Conservation (phyloP, 2,113 vertebrate species). For the Rhynchopsitta pachyrhyncha region DNA sequence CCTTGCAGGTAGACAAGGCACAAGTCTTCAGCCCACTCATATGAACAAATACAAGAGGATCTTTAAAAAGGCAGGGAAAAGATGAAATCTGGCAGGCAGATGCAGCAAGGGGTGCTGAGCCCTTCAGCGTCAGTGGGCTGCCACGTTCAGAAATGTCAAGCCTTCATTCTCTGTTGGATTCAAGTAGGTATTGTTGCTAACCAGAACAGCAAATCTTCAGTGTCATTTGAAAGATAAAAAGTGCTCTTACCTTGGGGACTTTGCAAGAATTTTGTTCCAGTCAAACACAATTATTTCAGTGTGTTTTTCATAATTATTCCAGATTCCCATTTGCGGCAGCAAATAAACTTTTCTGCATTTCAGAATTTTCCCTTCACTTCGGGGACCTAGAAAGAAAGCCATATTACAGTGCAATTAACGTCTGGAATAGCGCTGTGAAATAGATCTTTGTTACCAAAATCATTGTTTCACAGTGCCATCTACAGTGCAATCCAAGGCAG, state of each 20-base stretch:
- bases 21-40: background rate
- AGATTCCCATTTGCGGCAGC: constrained; percentile 70
- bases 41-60: background rate
- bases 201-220: constrained; percentile 30
- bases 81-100: constrained; percentile 12
- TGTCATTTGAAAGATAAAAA: constrained; percentile 55
- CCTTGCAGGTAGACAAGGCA: background rate
- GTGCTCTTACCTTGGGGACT: constrained; percentile 76
- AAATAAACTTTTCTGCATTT: constrained; percentile 70
- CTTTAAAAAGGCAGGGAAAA: background rate
- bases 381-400: constrained; percentile 69
- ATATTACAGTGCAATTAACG: constrained; percentile 61
- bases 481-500: background rate
- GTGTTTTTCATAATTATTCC: constrained; percentile 65
- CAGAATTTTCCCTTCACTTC: constrained; percentile 54
- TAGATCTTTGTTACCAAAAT: background rate
- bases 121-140: background rate
- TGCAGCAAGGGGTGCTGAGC: constrained; percentile 10
- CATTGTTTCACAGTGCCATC: constrained; percentile 27
- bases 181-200: constrained; percentile 43
- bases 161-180: constrained; percentile 36
- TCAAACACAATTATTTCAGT: constrained; percentile 74
- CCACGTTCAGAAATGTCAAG: constrained; percentile 37
- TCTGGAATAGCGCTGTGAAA: constrained; percentile 28
- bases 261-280: constrained; percentile 71